Conservation (phyloP, 2,113 vertebrate species). For the Ascaphus truei region DNA sequence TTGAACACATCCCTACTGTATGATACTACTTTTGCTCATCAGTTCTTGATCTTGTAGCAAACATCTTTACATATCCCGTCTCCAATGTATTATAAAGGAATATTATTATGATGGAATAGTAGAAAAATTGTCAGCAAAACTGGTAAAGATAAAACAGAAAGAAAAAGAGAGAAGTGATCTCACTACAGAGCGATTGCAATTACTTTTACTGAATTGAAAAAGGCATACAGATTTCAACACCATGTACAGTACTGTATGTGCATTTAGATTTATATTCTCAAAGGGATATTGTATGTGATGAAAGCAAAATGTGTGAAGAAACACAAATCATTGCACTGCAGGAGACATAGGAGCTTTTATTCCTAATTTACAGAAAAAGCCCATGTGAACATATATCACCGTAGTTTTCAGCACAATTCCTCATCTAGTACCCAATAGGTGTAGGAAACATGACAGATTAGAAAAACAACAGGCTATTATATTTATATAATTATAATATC, state of each 20-base stretch:
- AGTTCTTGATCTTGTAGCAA: no score
- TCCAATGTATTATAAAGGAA: no score
- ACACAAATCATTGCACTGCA: constrained; percentile 24
- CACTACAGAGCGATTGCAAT: constrained; percentile 8
- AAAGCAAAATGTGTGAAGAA: constrained; percentile 30
- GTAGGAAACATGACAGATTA: constrained; percentile 14
- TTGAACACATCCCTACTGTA: no score
- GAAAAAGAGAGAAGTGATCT: not conserved
- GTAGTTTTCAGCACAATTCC: not conserved
- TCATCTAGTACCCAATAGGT: constrained; percentile 1
- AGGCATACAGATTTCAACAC: constrained; percentile 9
- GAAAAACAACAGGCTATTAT: constrained; percentile 2
- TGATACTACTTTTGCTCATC: no score
- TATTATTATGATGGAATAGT: no score
- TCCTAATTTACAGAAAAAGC: constrained; percentile 32
- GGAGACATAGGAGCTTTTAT: constrained; percentile 26
- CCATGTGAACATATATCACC: constrained; percentile 14
- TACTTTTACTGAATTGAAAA: constrained; percentile 15
- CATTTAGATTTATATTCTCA: constrained; percentile 33
- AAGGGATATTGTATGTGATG: constrained; percentile 30
- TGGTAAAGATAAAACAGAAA: not conserved
- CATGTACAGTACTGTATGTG: constrained; percentile 27
- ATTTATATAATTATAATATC: not conserved
- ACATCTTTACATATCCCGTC: no score
- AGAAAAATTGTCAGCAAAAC: not conserved